Base-by-base conservation (phyloP, 2,797 vertebrate species). In the Molossus molossus region DNA sequence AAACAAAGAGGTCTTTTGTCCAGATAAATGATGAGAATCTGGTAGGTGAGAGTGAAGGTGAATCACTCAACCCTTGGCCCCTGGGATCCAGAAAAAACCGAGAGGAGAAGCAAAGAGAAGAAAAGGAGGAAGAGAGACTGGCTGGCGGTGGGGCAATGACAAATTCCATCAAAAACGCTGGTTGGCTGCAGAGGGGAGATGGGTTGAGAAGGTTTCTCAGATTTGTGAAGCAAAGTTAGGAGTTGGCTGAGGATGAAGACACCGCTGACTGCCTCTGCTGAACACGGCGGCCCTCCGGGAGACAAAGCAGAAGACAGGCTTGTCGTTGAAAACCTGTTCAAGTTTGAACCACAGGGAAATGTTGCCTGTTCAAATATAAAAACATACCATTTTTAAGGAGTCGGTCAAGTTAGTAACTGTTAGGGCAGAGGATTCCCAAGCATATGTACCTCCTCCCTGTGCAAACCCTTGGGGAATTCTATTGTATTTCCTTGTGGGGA, bases 311-410 rank as follows among this genome's bases (percentile, higher is more conserved):
- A 80, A 18, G 53, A 33, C 33, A 84, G 48, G 33, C 29, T 60
- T 23, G 1, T 53, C 90, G 9, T 0, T 33, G 25, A 23, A 91
- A 73, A 29, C 11, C 21, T 62, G 58, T 69, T 85, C 14, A 75
- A 91, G 83, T 93, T 85, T 67, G 73, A 57, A 69, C 72, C 10
- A 50, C 6, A 12, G 53, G 60, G 57, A 86, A 94, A 90, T 60
- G 58, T 76, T 84, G 23, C 55, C 14, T 58, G 69, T 48, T 79
- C 65, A 72, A n/a, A 75, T 64, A 92, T 53, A 76, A 96, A 95
- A 70, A 60, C 80, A 67, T 0, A 11, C 27, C 60, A 87, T 55
- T 60, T 50, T 80, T 90, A 33, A 9, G 40, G 93, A 87, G 33
- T n/a, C 81, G 57, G 57, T 67, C 75, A 73, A 13, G 11, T 37